These are phyloP conservation scores for Probosciger aterrimus DNA, from an alignment of 2,113 vertebrate genomes.

Conservation along the genomic window DNA sequence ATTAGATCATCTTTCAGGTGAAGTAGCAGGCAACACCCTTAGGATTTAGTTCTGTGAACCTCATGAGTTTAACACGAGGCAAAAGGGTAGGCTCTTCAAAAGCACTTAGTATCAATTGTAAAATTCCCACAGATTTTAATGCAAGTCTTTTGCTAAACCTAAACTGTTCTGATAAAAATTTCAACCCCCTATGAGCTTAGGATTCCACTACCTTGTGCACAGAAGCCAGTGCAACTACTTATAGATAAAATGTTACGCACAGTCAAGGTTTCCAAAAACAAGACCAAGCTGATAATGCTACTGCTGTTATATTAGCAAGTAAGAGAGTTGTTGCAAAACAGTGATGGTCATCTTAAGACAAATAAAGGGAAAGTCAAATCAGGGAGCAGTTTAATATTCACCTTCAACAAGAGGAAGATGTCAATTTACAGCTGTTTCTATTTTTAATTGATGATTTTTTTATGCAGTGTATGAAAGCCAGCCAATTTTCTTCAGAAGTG, in stretches of 20 bases:
- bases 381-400: conserved; percentile 16
- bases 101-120: not conserved
- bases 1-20: not conserved
- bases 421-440: conserved; percentile 37
- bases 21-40: not conserved
- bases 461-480: not conserved
- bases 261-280: not conserved
- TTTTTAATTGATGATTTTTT: conserved; percentile 60
- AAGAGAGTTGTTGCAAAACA: not conserved
- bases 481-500: conserved; percentile 50
- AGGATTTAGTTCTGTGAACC: not conserved
- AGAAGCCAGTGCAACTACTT: not conserved
- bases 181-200: not conserved
- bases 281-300: not conserved
- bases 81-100: not conserved
- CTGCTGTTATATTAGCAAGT: not conserved
- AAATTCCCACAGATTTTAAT: not conserved
- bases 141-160: not conserved
- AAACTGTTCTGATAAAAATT: not conserved
- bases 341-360: not conserved
- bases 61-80: not conserved
- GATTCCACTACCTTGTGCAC: not conserved
- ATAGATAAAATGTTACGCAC: not conserved
- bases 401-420: not conserved
- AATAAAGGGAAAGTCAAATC: not conserved